These are phyloP conservation scores for Sinopyrophorus schimmeli DNA, from an alignment of 2,888 invertebrate species.

Conservation along the genomic window DNA sequence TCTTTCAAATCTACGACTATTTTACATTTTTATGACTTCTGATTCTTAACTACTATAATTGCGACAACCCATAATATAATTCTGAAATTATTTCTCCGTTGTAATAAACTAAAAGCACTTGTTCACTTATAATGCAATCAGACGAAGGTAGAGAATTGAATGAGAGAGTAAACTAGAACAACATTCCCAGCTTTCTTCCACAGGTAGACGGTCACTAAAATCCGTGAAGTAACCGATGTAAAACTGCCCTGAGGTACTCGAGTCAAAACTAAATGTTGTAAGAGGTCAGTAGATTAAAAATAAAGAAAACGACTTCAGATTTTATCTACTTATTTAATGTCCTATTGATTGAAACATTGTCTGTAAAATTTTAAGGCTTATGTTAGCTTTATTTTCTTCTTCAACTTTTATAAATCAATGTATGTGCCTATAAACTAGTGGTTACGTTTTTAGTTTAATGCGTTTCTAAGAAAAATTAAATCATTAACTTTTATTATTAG, in stretches of 20 bases:
- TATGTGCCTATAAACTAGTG: no score
- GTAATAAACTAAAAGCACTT: slow-evolving; percentile 41
- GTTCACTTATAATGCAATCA: slow-evolving; percentile 41
- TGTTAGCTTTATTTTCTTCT: no score
- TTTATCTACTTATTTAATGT: slow-evolving; percentile 35
- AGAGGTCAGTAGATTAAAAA: slow-evolving; percentile 35
- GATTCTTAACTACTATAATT: slow-evolving; percentile 36
- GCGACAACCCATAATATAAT: slow-evolving; percentile 37
- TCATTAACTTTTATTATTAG: no score
- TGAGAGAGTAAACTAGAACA: slow-evolving; percentile 19
- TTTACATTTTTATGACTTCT: slow-evolving; percentile 20
- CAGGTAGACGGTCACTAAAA: slow-evolving; percentile 36
- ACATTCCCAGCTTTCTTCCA: slow-evolving; percentile 23
- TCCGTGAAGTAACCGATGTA: slow-evolving; percentile 31
- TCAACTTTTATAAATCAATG: no score
- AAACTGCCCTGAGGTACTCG: slow-evolving; percentile 29
- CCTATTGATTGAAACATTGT: slow-evolving; percentile 36
- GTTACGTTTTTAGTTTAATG: no score
- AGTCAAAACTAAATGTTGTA: slow-evolving; percentile 29
- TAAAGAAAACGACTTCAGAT: slow-evolving; percentile 33
- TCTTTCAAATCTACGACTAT: slow-evolving; percentile 15
- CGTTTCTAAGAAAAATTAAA: no score
- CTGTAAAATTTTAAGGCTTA: slow-evolving; percentile 18
- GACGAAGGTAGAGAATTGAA: slow-evolving; percentile 30
- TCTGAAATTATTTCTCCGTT: slow-evolving; percentile 39